Percentiles rank a stretch among this genome's conserved stretches.
Conservation (phyloP, 64 coral and sea anemone genomes). For the Montipora foliosa region DNA sequence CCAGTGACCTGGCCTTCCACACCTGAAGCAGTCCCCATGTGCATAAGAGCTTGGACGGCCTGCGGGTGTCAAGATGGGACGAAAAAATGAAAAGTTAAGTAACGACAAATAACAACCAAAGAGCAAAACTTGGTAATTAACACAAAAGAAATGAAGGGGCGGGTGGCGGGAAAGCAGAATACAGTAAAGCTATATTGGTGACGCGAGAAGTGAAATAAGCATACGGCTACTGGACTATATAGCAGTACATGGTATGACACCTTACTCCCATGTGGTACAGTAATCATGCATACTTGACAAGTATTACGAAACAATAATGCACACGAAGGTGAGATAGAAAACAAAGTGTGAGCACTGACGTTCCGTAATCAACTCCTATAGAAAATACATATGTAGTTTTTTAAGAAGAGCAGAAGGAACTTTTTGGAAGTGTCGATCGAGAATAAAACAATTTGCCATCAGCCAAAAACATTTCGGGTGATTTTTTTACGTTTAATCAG, state of each 20-base stretch:
- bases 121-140: not conserved
- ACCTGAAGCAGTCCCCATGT: no score
- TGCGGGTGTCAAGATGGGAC: not conserved
- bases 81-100: not conserved
- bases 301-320: not conserved
- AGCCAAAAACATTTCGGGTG: no score
- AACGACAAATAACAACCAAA: not conserved
- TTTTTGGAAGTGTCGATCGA: no score
- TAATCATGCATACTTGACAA: not conserved
- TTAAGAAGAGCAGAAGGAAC: no score
- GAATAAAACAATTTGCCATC: no score
- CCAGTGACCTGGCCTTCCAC: no score
- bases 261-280: not conserved
- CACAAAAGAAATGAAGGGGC: not conserved
- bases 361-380: conserved; percentile 12
- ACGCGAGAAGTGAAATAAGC: not conserved
- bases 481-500: no score
- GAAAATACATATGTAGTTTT: not conserved
- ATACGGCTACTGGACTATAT: not conserved
- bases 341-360: not conserved
- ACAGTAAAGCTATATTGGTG: not conserved
- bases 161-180: not conserved
- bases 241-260: not conserved
- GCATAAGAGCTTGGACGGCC: not conserved
- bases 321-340: not conserved